A percentile compares a stretch with the other conserved stretches of the same genome.
Conservation (phyloP, 2,113 vertebrate genomes). For the Centropus unirufus region DNA sequence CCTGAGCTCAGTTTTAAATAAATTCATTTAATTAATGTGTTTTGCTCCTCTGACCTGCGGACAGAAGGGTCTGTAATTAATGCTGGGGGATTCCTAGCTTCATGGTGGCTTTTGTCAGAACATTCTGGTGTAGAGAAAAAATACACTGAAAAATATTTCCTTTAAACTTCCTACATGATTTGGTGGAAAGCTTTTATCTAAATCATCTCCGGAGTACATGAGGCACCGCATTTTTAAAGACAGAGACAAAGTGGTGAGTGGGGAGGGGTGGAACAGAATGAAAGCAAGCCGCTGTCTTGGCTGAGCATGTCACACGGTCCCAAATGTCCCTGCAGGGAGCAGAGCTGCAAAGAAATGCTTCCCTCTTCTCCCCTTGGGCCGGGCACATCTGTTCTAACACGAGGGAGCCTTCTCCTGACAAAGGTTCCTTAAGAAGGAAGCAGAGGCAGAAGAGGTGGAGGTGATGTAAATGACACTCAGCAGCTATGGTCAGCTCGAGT, state of each 20-base stretch:
- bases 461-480: fast-evolving
- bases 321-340: conserved; percentile 1
- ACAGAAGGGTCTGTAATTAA: conserved; percentile 34
- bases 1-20: conserved; percentile 44
- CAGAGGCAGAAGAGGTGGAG: background rate
- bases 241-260: conserved; percentile 51
- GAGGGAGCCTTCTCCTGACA: background rate
- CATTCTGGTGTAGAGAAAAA: background rate
- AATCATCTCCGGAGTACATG: background rate
- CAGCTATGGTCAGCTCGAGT: background rate
- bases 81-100: background rate
- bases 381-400: background rate
- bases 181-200: conserved; percentile 57
- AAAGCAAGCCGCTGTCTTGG: conserved; percentile 33
- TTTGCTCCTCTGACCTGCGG: background rate
- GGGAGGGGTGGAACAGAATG: conserved; percentile 2
- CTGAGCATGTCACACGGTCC: background rate
- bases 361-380: background rate
- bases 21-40: conserved; percentile 58
- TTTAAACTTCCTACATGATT: conserved; percentile 33
- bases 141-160: background rate
- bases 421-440: conserved; percentile 11
- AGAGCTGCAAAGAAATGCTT: conserved; percentile 5
- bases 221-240: conserved; percentile 25
- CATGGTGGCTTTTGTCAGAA: background rate